phyloP scores from a whole-genome alignment of 1,140 invertebrate species.

The Geopemphigus sp. region DNA sequence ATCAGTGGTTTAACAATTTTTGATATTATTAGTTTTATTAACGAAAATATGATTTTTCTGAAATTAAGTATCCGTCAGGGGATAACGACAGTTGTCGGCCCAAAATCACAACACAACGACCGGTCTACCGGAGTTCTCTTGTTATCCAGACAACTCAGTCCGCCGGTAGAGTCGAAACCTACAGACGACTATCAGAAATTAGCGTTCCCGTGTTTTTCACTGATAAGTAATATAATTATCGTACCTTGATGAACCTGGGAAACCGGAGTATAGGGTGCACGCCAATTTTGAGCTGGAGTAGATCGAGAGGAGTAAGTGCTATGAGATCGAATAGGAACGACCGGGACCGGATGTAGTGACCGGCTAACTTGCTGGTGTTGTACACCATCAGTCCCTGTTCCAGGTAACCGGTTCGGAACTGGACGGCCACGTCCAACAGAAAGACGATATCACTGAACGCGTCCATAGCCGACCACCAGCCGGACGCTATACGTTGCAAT shows the following conservation, averaged over 20 bases:
- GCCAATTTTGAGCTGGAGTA: conserved; percentile 78
- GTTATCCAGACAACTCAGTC: too few relatives aligned
- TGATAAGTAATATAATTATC: too few relatives aligned
- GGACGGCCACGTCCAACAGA: conserved; percentile 81
- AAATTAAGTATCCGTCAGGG: too few relatives aligned
- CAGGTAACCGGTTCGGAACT: conserved; percentile 91
- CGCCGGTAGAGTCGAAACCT: too few relatives aligned
- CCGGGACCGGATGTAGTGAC: conserved; percentile 82
- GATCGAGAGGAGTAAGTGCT: conserved; percentile 80
- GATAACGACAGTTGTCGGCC: too few relatives aligned
- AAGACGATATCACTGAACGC: conserved; percentile 82
- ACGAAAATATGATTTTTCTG: too few relatives aligned
- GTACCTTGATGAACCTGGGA: conserved; percentile 76
- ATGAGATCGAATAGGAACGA: conserved; percentile 83
- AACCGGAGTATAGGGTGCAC: conserved; percentile 77
- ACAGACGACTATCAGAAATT: too few relatives aligned
- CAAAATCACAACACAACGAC: too few relatives aligned
- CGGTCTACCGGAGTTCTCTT: too few relatives aligned
- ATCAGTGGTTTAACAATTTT: too few relatives aligned
- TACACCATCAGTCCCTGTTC: conserved; percentile 77
- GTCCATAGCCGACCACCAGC: conserved; percentile 79
- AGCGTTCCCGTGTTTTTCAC: too few relatives aligned
- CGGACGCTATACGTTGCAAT: conserved; percentile 69
- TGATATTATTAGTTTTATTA: too few relatives aligned
- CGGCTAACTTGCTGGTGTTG: conserved; percentile 82